phyloP scores from a whole-genome alignment of 2,797 vertebrate species.

The Myoxocephalus aenaeus region DNA sequence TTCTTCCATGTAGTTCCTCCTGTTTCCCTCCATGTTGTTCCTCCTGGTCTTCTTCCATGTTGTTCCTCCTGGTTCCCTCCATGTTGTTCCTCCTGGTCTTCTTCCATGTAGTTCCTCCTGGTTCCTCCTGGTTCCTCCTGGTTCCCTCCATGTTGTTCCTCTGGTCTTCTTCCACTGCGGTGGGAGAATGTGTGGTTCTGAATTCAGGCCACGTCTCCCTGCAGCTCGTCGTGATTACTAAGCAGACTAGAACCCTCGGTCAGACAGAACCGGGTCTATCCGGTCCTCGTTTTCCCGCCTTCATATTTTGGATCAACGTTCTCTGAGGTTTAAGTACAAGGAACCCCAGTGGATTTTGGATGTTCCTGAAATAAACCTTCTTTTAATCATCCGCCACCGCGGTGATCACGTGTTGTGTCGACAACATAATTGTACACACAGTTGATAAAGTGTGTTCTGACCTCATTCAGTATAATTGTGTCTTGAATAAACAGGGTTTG shows the following conservation, averaged over 20 bases:
- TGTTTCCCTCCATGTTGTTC: too few relatives aligned
- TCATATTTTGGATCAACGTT: conserved; percentile 50
- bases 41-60: too few relatives aligned
- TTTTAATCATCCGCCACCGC: conserved; percentile 55
- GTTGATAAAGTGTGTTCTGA: conserved; percentile 63
- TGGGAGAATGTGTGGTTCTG: conserved; percentile 72
- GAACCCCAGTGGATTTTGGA: conserved; percentile 31
- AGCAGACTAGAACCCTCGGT: conserved; percentile 63
- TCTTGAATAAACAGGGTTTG: conserved; percentile 70
- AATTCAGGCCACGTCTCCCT: conserved; percentile 70
- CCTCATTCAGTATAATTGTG: conserved; percentile 67
- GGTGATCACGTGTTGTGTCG: conserved; percentile 50
- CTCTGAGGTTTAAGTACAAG: conserved; percentile 58
- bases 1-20: conserved; percentile 47
- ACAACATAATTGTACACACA: conserved; percentile 50
- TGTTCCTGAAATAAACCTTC: conserved; percentile 46
- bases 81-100: too few relatives aligned
- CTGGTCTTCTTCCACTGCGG: conserved; percentile 61
- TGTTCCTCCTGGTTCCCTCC: too few relatives aligned
- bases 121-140: too few relatives aligned
- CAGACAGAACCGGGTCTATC: conserved; percentile 65
- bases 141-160: conserved; percentile 66
- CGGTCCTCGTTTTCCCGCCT: conserved; percentile 56
- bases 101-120: too few relatives aligned
- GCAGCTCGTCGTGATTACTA: conserved; percentile 82